Percentiles rank a stretch among this genome's conserved stretches.
Evolutionary conservation across 2,888 invertebrate genomes (phyloP).

Genomic region (Hemaris fuciformis): DNA sequence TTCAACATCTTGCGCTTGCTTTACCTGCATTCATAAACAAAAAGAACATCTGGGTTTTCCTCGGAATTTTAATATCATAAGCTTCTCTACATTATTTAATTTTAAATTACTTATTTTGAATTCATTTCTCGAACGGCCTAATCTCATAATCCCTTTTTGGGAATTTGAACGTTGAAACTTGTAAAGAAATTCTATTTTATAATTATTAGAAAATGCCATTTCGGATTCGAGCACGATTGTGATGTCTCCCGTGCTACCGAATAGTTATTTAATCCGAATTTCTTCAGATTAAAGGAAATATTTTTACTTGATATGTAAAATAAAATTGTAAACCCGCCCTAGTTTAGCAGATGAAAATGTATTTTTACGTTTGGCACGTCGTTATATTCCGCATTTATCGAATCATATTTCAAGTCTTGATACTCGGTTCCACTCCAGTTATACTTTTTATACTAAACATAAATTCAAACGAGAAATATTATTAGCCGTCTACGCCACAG

Average conservation of each 20-base stretch:
- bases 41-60: neutral
- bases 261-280: no score
- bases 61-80: neutral
- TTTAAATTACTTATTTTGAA: neutral
- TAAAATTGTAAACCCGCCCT: neutral
- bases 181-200: neutral
- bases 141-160: neutral
- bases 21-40: neutral
- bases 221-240: neutral
- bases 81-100: neutral
- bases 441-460: neutral
- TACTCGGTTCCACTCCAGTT: neutral
- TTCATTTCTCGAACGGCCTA: neutral
- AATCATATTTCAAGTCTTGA: neutral
- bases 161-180: neutral
- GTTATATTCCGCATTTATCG: neutral
- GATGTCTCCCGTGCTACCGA: no score
- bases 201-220: neutral
- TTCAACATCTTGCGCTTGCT: neutral
- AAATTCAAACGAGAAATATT: neutral
- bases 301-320: no score
- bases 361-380: neutral
- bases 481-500: neutral
- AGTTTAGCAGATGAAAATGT: neutral
- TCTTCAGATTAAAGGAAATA: no score